A percentile compares a stretch with the other conserved stretches of the same genome.
Evolutionary conservation across 2,797 vertebrate species (phyloP).

Genomic region (Anguilla anguilla): DNA sequence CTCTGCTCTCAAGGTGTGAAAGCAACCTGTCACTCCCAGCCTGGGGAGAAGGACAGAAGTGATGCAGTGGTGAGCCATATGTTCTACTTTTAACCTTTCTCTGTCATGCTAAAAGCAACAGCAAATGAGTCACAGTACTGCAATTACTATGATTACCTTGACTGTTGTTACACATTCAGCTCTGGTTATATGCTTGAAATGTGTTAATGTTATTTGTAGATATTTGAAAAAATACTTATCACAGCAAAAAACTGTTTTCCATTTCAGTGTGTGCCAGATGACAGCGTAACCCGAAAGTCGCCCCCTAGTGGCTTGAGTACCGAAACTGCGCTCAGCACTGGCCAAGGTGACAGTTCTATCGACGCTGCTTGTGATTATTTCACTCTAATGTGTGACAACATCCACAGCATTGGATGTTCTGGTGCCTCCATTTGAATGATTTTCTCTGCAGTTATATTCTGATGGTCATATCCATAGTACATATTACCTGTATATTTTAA

Average conservation of each 20-base stretch:
- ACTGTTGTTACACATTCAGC: not conserved
- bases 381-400: not conserved
- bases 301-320: conserved; percentile 73
- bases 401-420: not conserved
- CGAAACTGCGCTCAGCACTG: conserved; percentile 58
- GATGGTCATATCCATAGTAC: not conserved
- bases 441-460: not conserved
- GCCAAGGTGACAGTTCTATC: conserved; percentile 69
- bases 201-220: not conserved
- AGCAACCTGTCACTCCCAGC: conserved; percentile 55
- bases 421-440: not conserved
- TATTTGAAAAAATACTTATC: not conserved
- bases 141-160: not conserved
- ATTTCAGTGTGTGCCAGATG: conserved; percentile 68
- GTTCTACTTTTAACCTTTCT: conserved; percentile 16
- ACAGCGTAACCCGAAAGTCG: conserved; percentile 69
- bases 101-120: not conserved
- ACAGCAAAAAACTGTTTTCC: conserved; percentile 51
- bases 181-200: not conserved
- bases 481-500: not conserved
- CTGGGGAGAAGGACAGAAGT: conserved; percentile 67
- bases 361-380: not conserved
- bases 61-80: conserved; percentile 68
- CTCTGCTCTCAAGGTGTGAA: conserved; percentile 65
- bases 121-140: not conserved